Base-by-base conservation (phyloP, 2,888 invertebrate species). In the Macropis europaea region DNA sequence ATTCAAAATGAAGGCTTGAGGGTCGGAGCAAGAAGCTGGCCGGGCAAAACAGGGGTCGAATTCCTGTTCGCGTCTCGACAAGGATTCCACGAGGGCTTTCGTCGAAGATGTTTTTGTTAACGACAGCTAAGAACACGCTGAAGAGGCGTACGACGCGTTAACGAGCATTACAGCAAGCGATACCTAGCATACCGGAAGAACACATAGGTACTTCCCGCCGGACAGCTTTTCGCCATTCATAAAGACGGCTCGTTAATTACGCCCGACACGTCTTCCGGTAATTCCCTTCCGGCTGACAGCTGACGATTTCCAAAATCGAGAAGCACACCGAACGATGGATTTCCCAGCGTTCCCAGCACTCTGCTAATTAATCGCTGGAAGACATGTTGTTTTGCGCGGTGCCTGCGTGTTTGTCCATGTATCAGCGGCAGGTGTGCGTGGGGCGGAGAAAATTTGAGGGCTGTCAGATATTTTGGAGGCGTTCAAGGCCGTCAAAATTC, bases 231-330 rank as follows among this genome's bases (percentile, higher is more conserved):
- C 45, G 32, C 61, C 45, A 52, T 67, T 71, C 64, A 62, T 60
- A 71, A 76, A 71, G 66, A 69, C 62, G 43, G 40, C 66, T 69
- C 54, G 56, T 74, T 77, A 81, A 81, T 77, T 74, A 66, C 64
- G 24, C 43, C 62, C 56, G 62, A 48, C 59, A 50, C 67, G 69
- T 72, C 69, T 70, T 66, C 54, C 59, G 68, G 69, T 69, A 79
- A 80, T 79, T 79, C 76, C 75, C 53, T 67, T 30, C 50, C 19
- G 9, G 13, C 11, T 11, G 2, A n/a, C 24, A 13, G 9, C 17
- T 11, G n/a, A n/a, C n/a, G n/a, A n/a, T n/a, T n/a, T n/a, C n/a
- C n/a, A n/a, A n/a, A n/a, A n/a, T n/a, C n/a, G n/a, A n/a, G n/a
- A n/a, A n/a, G n/a, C n/a, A n/a, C n/a, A n/a, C n/a, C n/a, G n/a